Conservation (phyloP, 2,888 invertebrate species). For the Drosophila paracracens region DNA sequence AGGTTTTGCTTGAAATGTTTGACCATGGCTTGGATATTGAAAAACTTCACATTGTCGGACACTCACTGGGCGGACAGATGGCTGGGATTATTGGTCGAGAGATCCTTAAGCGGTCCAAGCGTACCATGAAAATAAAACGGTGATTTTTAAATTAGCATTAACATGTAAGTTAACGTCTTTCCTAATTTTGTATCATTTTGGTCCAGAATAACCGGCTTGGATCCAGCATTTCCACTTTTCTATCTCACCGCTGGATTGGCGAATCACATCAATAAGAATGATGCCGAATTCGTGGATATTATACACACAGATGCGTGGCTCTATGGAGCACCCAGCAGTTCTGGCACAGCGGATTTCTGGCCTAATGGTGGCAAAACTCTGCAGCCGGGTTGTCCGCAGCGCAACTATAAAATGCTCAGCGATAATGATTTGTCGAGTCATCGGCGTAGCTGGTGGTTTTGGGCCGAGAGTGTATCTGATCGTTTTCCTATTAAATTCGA, state of each 20-base stretch:
- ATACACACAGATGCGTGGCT: conserved; percentile 89
- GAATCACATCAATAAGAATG: conserved; percentile 85
- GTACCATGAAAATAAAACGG: conserved; percentile 61
- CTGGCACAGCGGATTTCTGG: conserved; percentile 88
- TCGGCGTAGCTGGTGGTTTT: conserved; percentile 88
- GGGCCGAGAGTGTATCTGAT: conserved; percentile 86
- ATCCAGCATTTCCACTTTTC: conserved; percentile 88
- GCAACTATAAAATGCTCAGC: conserved; percentile 83
- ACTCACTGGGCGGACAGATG: conserved; percentile 84
- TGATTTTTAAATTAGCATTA: conserved; percentile 5
- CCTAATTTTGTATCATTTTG: not conserved
- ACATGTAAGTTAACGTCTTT: not conserved
- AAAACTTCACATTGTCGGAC: conserved; percentile 83
- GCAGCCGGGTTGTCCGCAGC: conserved; percentile 87
- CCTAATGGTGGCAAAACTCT: conserved; percentile 87
- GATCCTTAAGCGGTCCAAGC: conserved; percentile 62
- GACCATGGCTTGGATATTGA: conserved; percentile 80
- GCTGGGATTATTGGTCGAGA: conserved; percentile 83
- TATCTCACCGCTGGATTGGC: conserved; percentile 81
- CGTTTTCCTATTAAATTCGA: conserved; percentile 85
- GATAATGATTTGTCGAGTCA: conserved; percentile 87
- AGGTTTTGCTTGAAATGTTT: conserved; percentile 79
- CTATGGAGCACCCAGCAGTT: conserved; percentile 87
- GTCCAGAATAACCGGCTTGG: conserved; percentile 86
- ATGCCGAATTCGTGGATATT: conserved; percentile 88